These are phyloP conservation scores for Melanotaenia duboulayi DNA, from an alignment of 2,113 vertebrate genomes.

Conservation along the genomic window DNA sequence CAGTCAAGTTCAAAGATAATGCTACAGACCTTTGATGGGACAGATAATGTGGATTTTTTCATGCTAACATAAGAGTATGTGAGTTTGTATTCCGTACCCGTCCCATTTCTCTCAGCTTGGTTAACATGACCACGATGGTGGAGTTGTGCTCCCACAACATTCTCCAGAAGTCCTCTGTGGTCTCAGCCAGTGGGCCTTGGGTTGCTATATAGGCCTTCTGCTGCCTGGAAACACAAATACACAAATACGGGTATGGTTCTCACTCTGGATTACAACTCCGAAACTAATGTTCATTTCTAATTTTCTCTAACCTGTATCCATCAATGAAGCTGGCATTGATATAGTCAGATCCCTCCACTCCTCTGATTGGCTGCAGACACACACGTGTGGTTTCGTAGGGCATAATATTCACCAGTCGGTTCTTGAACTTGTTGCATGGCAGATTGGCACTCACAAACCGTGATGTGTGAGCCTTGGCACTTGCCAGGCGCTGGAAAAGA, in stretches of 20 bases:
- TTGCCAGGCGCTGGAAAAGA: slow-evolving; percentile 89
- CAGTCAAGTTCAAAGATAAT: neutral
- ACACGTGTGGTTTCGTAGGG: slow-evolving; percentile 98
- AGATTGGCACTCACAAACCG: slow-evolving; percentile 99
- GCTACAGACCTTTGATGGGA: too few species aligned
- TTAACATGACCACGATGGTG: slow-evolving; percentile 98
- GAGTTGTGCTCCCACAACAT: slow-evolving; percentile 99
- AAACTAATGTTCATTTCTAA: neutral
- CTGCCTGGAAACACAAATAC: slow-evolving; percentile 82
- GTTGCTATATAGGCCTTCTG: slow-evolving; percentile 98
- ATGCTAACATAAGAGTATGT: neutral
- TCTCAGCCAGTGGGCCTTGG: slow-evolving; percentile 96
- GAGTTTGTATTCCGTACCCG: slow-evolving; percentile 82
- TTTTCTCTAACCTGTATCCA: slow-evolving; percentile 90
- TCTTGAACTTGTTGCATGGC: slow-evolving; percentile 99
- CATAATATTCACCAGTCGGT: slow-evolving; percentile 99
- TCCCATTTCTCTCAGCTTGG: slow-evolving; percentile 98
- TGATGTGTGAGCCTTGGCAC: slow-evolving; percentile 98
- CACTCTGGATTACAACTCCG: neutral
- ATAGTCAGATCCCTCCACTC: slow-evolving; percentile 97
- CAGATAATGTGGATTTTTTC: too few species aligned
- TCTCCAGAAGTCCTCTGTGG: slow-evolving; percentile 98
- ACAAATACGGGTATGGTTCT: neutral
- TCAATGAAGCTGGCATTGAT: slow-evolving; percentile 99
- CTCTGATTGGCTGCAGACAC: slow-evolving; percentile 96